Conservation (phyloP, 2,888 invertebrate species). For the Apotomis turbidana region DNA sequence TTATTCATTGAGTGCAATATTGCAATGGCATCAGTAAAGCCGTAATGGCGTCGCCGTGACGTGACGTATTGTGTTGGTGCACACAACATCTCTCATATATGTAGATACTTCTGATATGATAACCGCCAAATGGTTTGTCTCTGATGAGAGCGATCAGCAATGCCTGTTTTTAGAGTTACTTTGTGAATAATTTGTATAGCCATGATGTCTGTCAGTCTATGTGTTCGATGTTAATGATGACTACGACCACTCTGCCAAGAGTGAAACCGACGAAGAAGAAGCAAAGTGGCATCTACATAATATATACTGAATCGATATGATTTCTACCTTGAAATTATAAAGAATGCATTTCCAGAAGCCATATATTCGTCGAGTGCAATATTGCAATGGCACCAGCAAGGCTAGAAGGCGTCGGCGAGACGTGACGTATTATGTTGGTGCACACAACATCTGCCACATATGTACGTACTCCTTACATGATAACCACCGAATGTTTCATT, state of each 20-base stretch:
- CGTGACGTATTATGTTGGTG: constrained; percentile 67
- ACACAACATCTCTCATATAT: constrained; percentile 61
- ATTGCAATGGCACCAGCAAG: constrained; percentile 57
- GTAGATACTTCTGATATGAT: constrained; percentile 50
- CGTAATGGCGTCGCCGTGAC: constrained; percentile 50
- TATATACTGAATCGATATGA: too few relatives aligned
- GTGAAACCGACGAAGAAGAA: too few relatives aligned
- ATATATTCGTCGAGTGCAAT: constrained; percentile 52
- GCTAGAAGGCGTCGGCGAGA: constrained; percentile 50
- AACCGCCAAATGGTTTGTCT: constrained; percentile 25
- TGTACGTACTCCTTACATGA: constrained; percentile 51
- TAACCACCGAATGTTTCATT: constrained; percentile 24
- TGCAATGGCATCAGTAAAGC: constrained; percentile 56
- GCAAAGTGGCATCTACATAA: too few relatives aligned
- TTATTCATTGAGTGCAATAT: constrained; percentile 55
- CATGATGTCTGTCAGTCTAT: too few relatives aligned
- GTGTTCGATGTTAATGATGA: too few relatives aligned
- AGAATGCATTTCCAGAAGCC: constrained; percentile 52
- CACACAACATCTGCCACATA: constrained; percentile 60
- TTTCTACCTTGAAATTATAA: too few relatives aligned
- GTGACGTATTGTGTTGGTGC: constrained; percentile 66
- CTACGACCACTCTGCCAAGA: too few relatives aligned
- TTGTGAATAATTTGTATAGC: too few relatives aligned
- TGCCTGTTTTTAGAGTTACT: too few relatives aligned
- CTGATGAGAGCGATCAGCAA: too few relatives aligned